Conservation (phyloP, 2,797 vertebrate species). For the Artibeus lituratus region DNA sequence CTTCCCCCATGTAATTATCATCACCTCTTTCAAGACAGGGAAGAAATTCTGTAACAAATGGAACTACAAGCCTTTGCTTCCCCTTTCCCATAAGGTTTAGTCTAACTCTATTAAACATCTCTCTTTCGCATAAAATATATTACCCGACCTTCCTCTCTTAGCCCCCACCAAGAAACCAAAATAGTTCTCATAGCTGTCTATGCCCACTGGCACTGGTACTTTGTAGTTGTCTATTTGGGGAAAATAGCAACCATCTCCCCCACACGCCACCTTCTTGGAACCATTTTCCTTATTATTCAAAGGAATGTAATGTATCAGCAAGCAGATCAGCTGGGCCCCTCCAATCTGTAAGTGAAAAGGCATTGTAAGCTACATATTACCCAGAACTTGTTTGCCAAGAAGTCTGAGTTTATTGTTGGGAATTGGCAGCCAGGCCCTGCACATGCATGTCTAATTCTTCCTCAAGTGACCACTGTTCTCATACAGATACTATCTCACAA, state of each 20-base stretch:
- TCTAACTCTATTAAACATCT: background rate
- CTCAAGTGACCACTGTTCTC: conserved; percentile 35
- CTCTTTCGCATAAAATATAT: background rate
- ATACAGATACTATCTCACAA: background rate
- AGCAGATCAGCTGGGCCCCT: background rate
- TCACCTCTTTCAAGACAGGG: background rate
- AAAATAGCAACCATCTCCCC: background rate
- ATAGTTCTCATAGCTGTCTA: background rate
- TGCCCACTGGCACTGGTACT: background rate
- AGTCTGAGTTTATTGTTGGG: conserved; percentile 32
- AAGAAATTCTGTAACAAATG: background rate
- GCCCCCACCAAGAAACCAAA: background rate
- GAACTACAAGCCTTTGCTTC: background rate
- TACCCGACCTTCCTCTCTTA: background rate
- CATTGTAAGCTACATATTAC: background rate
- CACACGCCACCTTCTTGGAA: background rate
- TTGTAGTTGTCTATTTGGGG: background rate
- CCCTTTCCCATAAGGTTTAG: background rate
- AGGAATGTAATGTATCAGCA: conserved; percentile 11
- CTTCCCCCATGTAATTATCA: background rate
- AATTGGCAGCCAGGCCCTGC: background rate
- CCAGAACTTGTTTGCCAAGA: background rate
- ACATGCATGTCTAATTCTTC: background rate
- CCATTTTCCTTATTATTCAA: conserved; percentile 33
- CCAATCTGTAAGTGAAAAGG: background rate